Evolutionary conservation across 2,113 vertebrate genomes (phyloP), one percentile per base, ranked within the genome.

Genomic region (Saccopteryx bilineata): DNA sequence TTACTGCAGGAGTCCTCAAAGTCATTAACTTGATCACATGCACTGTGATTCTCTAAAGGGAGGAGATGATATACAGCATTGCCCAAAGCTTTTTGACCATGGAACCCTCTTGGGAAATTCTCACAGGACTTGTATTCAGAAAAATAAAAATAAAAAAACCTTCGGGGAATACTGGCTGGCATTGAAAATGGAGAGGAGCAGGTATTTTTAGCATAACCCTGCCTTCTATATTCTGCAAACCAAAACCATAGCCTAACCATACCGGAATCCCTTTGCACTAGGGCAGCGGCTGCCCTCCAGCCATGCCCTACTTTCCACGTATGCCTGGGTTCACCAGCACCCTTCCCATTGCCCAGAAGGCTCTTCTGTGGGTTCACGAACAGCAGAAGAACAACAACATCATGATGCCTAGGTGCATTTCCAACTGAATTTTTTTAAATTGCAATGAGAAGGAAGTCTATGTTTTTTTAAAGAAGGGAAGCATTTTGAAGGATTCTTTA

Each of bases 401-500:
- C 66, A 26, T n/a, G 66, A 21, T 69, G 61, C 56, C 56, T 28
- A 28, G 15, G 61, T n/a, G 72, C 24, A 28, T 93, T 94, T 78
- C 48, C 79, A 87, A 75, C 28, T 39, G 46, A 81, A 15, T 79
- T 90, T 87, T 91, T 69, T 31, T 26, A 80, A 80, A 85, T 68
- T 69, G 5, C 46, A 50, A 65, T 74, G 75, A 95, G 31, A 85
- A 95, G 81, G 87, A 69, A 92, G 84, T 89, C 31, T 1, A 21
- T 72, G 46, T 95, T 93, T 97, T 82, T 46, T 0, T 58, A 82
- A 95, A 95, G 75, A 95, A 86, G 33, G 61, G 39, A 79, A 63
- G 14, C 69, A 79, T 93, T 87, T 93, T 92, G 23, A 93, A 93
- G n/a, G 26, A 50, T 56, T 86, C 69, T 94, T 90, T 86, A 96